Evolutionary conservation across 1,140 invertebrate species (phyloP).

Genomic region (Oryctes rhinoceros): DNA sequence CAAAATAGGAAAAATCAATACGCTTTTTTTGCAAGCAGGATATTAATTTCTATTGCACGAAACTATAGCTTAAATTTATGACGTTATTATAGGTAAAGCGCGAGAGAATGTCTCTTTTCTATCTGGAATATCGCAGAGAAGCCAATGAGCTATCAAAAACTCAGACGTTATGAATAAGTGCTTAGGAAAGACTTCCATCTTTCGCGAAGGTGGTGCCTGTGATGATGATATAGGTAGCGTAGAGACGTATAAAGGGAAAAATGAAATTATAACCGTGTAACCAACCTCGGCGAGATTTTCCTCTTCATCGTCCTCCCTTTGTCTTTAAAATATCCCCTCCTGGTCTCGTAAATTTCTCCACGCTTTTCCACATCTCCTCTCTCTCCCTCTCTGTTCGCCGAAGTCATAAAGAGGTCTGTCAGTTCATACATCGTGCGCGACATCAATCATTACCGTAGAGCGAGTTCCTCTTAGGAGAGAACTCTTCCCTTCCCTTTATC

Average conservation of each 20-base stretch:
- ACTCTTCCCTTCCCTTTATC: neutral
- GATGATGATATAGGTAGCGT: neutral
- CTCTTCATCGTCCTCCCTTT: slow-evolving; percentile 11
- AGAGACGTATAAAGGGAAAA: neutral
- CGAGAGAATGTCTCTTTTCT: no score
- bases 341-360: slow-evolving; percentile 27
- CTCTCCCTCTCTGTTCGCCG: neutral
- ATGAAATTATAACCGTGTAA: slow-evolving; percentile 33
- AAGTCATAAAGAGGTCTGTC: slow-evolving; percentile 34
- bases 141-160: neutral
- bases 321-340: slow-evolving; percentile 24
- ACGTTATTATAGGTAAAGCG: no score
- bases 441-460: slow-evolving; percentile 20
- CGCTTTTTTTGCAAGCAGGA: no score
- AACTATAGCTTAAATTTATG: no score
- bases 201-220: neutral
- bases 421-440: slow-evolving; percentile 21
- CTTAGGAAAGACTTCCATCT: neutral
- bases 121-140: no score
- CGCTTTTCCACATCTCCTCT: slow-evolving; percentile 20
- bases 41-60: no score
- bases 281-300: slow-evolving; percentile 33
- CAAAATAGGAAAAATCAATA: no score
- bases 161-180: neutral
- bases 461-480: neutral